Base-by-base conservation (phyloP, 2,888 invertebrate genomes). In the Loripinus fragilis region DNA sequence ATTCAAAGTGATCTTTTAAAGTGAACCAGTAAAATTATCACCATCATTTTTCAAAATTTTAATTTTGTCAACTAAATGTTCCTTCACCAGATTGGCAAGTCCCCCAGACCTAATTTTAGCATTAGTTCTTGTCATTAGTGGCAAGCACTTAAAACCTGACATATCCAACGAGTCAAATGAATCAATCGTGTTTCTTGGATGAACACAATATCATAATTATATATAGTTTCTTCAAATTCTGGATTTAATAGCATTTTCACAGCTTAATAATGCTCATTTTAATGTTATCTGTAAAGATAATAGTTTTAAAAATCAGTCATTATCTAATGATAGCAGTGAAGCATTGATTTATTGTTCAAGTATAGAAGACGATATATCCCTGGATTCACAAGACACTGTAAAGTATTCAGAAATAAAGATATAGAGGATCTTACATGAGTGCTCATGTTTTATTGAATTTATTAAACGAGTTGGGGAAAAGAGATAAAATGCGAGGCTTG, bases 21-120 rank as follows among this genome's bases (percentile, higher is more conserved):
- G 55, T 55, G 55, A 55, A 55, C 55, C 55, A 55, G 30, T 55
- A 55, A 55, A 55, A 55, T 28, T 25, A 55, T 55, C 55, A 23
- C 55, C 55, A 5, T 55, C 55, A 55, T 28, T 55, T 55, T 55
- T 55, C 7, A 55, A 55, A 25, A 25, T 20, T 55, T 55, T 55
- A 55, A 55, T 17, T 28, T 28, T 55, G 55, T 55, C 25, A 55
- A 10, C 5, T 55, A 55, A 50, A 50, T 50, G 50, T 50, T 50
- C 50, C 50, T 50, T 50, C 50, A 50, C 50, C 50, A 50, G 20
- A 5, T 17, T 50, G 50, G 50, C 50, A 15, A 50, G 10, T 50
- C 50, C 50, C 17, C 50, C 50, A 17, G 50, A 50, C 23, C 23
- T 7, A 17, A 50, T 20, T 23, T 20, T 50, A 12, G 50, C 8